Percentiles rank a stretch among this genome's conserved stretches.
Evolutionary conservation across 2,113 vertebrate species (phyloP).

Genomic region (Macquaria australasica): DNA sequence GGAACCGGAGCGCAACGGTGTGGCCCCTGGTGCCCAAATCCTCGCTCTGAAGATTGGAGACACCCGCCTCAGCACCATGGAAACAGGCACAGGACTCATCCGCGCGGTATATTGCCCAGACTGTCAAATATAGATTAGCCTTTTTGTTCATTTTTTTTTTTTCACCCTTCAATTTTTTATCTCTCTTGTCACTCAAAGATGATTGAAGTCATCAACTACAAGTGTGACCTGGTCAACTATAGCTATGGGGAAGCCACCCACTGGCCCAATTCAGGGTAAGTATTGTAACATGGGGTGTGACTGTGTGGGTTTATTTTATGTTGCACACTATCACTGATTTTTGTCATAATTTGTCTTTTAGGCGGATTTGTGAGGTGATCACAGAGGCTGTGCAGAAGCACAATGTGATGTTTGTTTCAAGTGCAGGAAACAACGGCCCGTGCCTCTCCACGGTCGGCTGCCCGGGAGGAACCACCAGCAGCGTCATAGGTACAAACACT

Average conservation of each 20-base stretch:
- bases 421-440: slow-evolving; percentile 97
- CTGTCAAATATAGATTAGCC: background rate
- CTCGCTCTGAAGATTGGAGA: slow-evolving; percentile 98
- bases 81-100: slow-evolving; percentile 98
- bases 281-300: background rate
- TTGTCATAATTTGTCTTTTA: slow-evolving; percentile 68
- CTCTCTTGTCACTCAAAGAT: slow-evolving; percentile 84
- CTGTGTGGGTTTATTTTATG: background rate
- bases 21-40: slow-evolving; percentile 96
- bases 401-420: slow-evolving; percentile 97
- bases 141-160: slow-evolving; percentile 5
- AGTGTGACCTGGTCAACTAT: slow-evolving; percentile 98
- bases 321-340: background rate
- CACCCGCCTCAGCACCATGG: slow-evolving; percentile 97
- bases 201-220: slow-evolving; percentile 99
- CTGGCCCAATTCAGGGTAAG: slow-evolving; percentile 99
- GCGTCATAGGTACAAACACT: slow-evolving; percentile 91
- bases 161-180: background rate
- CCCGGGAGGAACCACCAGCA: slow-evolving; percentile 95
- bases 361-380: slow-evolving; percentile 98
- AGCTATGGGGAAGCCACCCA: slow-evolving; percentile 99
- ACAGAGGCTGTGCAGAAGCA: slow-evolving; percentile 98
- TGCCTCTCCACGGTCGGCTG: slow-evolving; percentile 98
- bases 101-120: slow-evolving; percentile 88
- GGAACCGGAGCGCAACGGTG: slow-evolving; percentile 94